Base-by-base conservation (phyloP, 1,140 invertebrate genomes). In the Zeugodacus cucurbitae region DNA sequence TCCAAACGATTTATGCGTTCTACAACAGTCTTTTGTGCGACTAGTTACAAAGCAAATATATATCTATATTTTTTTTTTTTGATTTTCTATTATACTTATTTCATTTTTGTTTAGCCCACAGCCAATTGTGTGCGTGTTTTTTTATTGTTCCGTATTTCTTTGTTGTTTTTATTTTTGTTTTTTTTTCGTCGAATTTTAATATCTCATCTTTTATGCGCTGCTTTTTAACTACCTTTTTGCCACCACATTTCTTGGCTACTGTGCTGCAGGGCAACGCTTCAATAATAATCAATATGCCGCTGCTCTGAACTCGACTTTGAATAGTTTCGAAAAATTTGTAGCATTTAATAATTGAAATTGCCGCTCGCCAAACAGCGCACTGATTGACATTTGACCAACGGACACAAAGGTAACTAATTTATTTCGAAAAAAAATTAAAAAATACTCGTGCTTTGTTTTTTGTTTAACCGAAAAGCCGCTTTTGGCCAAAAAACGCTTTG, bases 311-410 rank as follows among this genome's bases (percentile, higher is more conserved):
- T 62, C 8, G 32, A 26, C 32, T n/a, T 62, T 74, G 67, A 74
- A 74, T 74, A 37, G 67, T 41, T 74, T 74, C 34, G 67, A 74
- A 74, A 70, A 74, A 74, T 74, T 74, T 74, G 67, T 74, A 82
- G 74, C 41, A 82, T 48, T 82, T 82, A 44, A 82, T 82, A 82
- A 82, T 82, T 82, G 74, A 82, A 48, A 48, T 17, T 82, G 41
- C 41, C n/a, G 74, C 37, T n/a, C 74, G 22, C 70, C 70, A 37
- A n/a, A n/a, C 74, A 22, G 11, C 74, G 26, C 74, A 82, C 74
- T 82, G 37, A 48, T 48, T 82, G 74, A 82, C 74, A 82, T 82
- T 82, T 82, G 74, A 82, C 74, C 74, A 37, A 82, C 74, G 22
- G 74, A 82, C 74, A 3, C 3, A 82, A 82, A 82, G 41, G 41